phyloP scores from a whole-genome alignment of 2,888 invertebrate genomes.

The Caenorhabditis virilis region DNA sequence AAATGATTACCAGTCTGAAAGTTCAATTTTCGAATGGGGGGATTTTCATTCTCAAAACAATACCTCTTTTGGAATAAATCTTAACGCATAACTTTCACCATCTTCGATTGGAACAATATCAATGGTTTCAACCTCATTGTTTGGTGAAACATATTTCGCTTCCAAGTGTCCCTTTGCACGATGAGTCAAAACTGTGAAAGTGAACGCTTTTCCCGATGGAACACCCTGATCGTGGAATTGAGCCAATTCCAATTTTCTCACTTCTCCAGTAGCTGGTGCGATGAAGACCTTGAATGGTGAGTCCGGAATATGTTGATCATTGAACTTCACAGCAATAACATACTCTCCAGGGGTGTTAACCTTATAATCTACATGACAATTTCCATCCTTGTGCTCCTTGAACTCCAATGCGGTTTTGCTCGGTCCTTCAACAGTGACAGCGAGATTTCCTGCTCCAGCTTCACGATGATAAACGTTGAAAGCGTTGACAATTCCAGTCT shows the following conservation, averaged over 20 bases:
- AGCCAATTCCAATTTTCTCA: slow-evolving; percentile 69
- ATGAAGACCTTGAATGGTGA: slow-evolving; percentile 83
- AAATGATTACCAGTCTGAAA: slow-evolving; percentile 87
- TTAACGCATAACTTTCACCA: slow-evolving; percentile 75
- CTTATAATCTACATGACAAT: slow-evolving; percentile 91
- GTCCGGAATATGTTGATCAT: slow-evolving; percentile 97
- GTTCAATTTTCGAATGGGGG: too few relatives aligned
- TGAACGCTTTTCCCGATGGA: slow-evolving; percentile 82
- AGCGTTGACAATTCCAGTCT: slow-evolving; percentile 78
- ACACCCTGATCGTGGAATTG: slow-evolving; percentile 53
- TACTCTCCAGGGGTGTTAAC: slow-evolving; percentile 86
- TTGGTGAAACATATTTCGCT: slow-evolving; percentile 77
- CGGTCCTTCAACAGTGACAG: slow-evolving; percentile 95
- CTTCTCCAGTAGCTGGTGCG: slow-evolving; percentile 77
- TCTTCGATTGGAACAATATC: slow-evolving; percentile 92
- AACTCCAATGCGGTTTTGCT: slow-evolving; percentile 92
- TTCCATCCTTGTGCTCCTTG: slow-evolving; percentile 85
- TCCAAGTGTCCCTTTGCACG: slow-evolving; percentile 76
- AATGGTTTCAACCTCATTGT: slow-evolving; percentile 91
- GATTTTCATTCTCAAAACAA: too few relatives aligned
- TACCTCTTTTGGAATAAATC: slow-evolving; percentile 93
- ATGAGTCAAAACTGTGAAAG: slow-evolving; percentile 92
- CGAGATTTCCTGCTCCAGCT: slow-evolving; percentile 92
- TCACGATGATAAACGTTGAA: slow-evolving; percentile 96
- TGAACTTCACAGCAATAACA: slow-evolving; percentile 85